Evolutionary conservation across 2,888 invertebrate species (phyloP).

Genomic region (Notodonta ziczac): DNA sequence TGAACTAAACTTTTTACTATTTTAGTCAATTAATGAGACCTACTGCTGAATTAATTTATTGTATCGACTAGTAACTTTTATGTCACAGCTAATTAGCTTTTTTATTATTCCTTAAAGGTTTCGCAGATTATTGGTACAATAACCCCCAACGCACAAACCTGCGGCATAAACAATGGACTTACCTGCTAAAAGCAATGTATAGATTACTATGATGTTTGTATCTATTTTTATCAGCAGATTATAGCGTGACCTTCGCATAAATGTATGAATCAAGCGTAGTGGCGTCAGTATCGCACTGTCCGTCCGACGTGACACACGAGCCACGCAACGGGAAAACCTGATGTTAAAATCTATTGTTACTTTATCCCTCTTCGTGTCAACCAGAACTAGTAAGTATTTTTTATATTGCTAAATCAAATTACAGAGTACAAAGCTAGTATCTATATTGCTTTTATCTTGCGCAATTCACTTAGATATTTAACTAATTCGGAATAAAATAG

Average conservation of each 20-base stretch:
- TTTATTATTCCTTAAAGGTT: no score
- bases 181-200: background rate
- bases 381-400: constrained; percentile 58
- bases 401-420: background rate
- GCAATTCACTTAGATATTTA: background rate
- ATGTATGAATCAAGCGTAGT: constrained; percentile 32
- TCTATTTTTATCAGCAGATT: constrained; percentile 43
- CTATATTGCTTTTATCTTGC: background rate
- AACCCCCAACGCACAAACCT: no score
- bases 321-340: constrained; percentile 16
- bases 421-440: no score
- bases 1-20: no score
- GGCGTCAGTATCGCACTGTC: constrained; percentile 42
- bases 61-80: no score
- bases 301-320: constrained; percentile 27
- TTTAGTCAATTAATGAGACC: no score
- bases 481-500: no score
- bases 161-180: no score
- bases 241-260: constrained; percentile 36
- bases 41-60: no score
- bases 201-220: constrained; percentile 28
- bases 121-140: no score
- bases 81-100: no score
- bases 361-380: constrained; percentile 40
- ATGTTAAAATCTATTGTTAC: constrained; percentile 61